A percentile compares a stretch with the other conserved stretches of the same genome.
Evolutionary conservation across 2,797 vertebrate genomes (phyloP).

Genomic region (Podargus strigoides): DNA sequence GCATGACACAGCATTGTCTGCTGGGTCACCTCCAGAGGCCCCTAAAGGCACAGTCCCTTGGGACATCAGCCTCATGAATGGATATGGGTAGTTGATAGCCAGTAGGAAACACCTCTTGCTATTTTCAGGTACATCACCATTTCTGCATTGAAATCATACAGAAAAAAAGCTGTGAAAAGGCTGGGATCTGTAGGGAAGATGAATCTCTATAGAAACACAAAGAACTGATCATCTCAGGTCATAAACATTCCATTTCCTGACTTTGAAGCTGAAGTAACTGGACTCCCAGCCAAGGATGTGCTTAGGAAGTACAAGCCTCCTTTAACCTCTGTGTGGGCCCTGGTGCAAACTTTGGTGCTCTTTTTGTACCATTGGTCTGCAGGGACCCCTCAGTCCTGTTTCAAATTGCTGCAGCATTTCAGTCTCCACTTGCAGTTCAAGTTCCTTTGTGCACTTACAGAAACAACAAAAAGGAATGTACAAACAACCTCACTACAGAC

Average conservation of each 20-base stretch:
- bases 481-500: not conserved
- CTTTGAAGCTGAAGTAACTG: not conserved
- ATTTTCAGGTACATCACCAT: not conserved
- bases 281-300: not conserved
- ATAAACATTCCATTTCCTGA: too few relatives aligned
- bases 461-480: not conserved
- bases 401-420: not conserved
- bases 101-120: not conserved
- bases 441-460: not conserved
- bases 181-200: fast-evolving
- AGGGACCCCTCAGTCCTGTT: not conserved
- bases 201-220: fast-evolving
- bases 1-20: fast-evolving
- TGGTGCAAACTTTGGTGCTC: not conserved
- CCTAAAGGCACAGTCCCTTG: not conserved
- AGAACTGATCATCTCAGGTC: not conserved
- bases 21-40: not conserved
- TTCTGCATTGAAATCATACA: too few relatives aligned
- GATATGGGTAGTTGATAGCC: not conserved
- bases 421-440: not conserved
- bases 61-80: fast-evolving
- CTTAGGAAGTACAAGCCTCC: not conserved
- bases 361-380: not conserved
- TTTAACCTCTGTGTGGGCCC: not conserved
- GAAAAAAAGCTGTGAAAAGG: not conserved